These are phyloP conservation scores for Idris sp. DNA, from an alignment of 1,140 invertebrate species.

Conservation along the genomic window DNA sequence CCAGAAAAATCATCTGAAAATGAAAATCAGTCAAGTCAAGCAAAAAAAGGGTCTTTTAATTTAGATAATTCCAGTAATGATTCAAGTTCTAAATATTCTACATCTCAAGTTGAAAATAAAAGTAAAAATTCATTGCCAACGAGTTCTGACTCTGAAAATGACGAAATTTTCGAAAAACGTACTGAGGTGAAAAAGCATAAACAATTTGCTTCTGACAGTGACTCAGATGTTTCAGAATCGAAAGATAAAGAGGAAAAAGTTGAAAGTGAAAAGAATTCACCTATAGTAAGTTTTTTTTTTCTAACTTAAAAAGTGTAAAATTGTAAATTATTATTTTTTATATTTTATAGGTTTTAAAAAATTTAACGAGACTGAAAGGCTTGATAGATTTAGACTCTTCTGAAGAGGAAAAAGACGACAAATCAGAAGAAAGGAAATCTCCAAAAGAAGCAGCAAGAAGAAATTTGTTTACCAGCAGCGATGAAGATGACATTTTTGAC, in stretches of 20 bases:
- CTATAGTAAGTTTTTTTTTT: too few species aligned
- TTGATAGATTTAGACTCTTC: constrained; percentile 18
- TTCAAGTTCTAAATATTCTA: too few species aligned
- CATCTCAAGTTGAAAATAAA: background rate
- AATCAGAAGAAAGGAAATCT: background rate
- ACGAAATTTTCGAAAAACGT: background rate
- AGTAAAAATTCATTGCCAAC: too few species aligned
- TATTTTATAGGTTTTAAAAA: background rate
- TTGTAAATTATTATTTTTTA: background rate
- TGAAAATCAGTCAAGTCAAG: too few species aligned
- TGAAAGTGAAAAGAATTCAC: constrained; percentile 4
- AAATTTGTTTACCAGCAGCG: constrained; percentile 26
- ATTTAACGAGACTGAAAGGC: background rate
- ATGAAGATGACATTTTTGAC: constrained; percentile 32
- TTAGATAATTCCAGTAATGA: too few species aligned
- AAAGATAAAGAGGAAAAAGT: constrained; percentile 2
- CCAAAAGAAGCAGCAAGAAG: constrained; percentile 10
- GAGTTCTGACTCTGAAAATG: too few species aligned
- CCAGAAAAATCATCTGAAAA: too few species aligned
- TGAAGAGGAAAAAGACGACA: constrained; percentile 6
- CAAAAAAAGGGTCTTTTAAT: too few species aligned
- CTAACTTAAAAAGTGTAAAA: too few species aligned
- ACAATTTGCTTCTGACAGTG: constrained; percentile 4
- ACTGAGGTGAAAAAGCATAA: constrained; percentile 3
- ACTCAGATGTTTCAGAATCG: constrained; percentile 8